phyloP scores from a whole-genome alignment of 2,888 invertebrate genomes.

The Drosophila subquinaria region DNA sequence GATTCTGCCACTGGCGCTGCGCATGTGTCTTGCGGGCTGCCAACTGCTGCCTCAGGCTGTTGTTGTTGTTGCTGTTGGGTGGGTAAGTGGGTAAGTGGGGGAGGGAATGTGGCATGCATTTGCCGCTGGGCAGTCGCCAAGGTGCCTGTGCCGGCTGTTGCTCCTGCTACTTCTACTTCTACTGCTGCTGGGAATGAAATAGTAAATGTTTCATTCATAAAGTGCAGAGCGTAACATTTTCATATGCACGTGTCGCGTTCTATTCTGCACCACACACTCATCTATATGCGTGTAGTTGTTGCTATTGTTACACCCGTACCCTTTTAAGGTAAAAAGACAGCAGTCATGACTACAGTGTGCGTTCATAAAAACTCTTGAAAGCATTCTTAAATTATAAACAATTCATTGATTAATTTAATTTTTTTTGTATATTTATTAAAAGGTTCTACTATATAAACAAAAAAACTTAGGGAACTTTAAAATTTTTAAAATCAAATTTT shows the following conservation, averaged over 20 bases:
- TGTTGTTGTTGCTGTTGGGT: neutral
- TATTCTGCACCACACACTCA: slow-evolving; percentile 5
- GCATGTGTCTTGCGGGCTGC: slow-evolving; percentile 73
- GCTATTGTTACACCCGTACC: slow-evolving; percentile 17
- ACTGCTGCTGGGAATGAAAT: slow-evolving; percentile 37
- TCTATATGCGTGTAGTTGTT: slow-evolving; percentile 5
- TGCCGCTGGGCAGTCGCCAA: slow-evolving; percentile 48
- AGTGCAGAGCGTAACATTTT: slow-evolving; percentile 56
- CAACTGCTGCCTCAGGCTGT: slow-evolving; percentile 41
- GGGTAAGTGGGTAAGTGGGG: neutral
- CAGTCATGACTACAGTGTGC: neutral
- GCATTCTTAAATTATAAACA: neutral
- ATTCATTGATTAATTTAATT: neutral
- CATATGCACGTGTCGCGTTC: slow-evolving; percentile 58
- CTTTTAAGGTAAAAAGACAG: neutral
- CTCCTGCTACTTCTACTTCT: slow-evolving; percentile 2
- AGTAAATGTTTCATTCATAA: slow-evolving; percentile 74
- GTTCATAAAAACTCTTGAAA: neutral
- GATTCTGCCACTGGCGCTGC: slow-evolving; percentile 65
- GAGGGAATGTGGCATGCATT: slow-evolving; percentile 8
- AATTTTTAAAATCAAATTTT: too few species aligned
- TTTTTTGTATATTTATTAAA: too few species aligned
- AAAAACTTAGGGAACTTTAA: too few species aligned
- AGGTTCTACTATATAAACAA: too few species aligned
- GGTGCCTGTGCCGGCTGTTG: slow-evolving; percentile 43